Base-by-base conservation (phyloP, 1,140 invertebrate genomes). In the Aphelinus atriplicis region DNA sequence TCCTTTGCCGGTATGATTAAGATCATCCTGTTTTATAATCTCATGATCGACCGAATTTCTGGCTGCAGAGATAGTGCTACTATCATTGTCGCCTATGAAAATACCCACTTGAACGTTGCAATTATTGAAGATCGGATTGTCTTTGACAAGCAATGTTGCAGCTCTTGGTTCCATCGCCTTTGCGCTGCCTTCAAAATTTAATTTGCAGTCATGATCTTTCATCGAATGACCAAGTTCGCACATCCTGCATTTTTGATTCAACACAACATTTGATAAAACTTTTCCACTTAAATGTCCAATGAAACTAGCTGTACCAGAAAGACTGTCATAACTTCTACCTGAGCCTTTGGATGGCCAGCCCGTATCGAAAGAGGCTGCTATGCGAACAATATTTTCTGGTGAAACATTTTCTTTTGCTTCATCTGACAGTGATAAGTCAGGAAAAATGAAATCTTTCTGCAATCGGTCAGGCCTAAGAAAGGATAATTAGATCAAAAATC, bases 11-110 rank as follows among this genome's bases (percentile, higher is more conserved):
- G 73, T 79, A 57, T 81, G 78, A 67, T 79, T 79, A 57, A 76
- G 76, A 60, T 81, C 78, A 5, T 74, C 68, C 42, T 78, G 72
- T 65, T 80, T 80, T 7, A 80, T 61, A 61, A 80, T n/a, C 51
- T 75, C 65, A 63, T 74, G 63, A 43, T 73, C 45, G 56, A 0
- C 73, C 5, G 73, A 71, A 48, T 68, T 62, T 47, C 71, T 68
- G 42, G 76, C 48, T 50, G 77, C 76, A 70, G 64, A 69, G 48
- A 77, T 77, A 67, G 75, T 51, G 56, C 71, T 75, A 47, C 72
- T 77, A 63, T 79, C 78, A 26, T 26, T 26, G 26, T 26, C 26
- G 26, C 26, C 65, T 42, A 79, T 77, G 9, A 77, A 43, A 65
- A 69, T 55, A 1, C 64, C 69, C 42, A 78, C 45, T 63, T 69